phyloP scores from a whole-genome alignment of 2,113 vertebrate species.

The Plecotus auritus region DNA sequence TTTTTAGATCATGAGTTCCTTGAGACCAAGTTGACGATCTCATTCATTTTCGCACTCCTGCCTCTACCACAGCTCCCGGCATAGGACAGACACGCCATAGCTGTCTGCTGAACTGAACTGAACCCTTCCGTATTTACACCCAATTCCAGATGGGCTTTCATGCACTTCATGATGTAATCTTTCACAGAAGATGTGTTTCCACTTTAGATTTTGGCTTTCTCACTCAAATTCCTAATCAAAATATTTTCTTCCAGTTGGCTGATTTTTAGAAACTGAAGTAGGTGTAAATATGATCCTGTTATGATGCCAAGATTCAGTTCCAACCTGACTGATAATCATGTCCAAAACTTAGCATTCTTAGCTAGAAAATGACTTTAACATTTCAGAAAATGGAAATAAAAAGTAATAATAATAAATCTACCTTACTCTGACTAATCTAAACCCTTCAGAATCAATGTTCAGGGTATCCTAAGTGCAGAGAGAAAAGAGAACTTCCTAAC shows the following conservation, averaged over 20 bases:
- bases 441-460: neutral
- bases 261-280: constrained; percentile 60
- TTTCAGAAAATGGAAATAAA: constrained; percentile 9
- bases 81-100: neutral
- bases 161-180: constrained; percentile 35
- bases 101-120: constrained; percentile 35
- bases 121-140: constrained; percentile 30
- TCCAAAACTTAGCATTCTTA: neutral
- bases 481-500: neutral
- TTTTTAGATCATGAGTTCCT: neutral
- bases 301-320: constrained; percentile 43
- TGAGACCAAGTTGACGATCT: neutral
- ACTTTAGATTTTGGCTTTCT: constrained; percentile 51
- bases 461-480: neutral
- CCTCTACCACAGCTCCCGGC: neutral
- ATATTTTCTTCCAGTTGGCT: constrained; percentile 60
- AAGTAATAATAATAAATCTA: neutral
- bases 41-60: neutral
- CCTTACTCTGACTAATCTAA: neutral
- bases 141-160: constrained; percentile 50
- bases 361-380: neutral
- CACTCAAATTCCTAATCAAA: constrained; percentile 49
- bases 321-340: neutral
- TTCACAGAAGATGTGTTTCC: constrained; percentile 55
- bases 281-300: constrained; percentile 40